Conservation (phyloP, 2,888 invertebrate genomes). For the Zeuzera pyrina region DNA sequence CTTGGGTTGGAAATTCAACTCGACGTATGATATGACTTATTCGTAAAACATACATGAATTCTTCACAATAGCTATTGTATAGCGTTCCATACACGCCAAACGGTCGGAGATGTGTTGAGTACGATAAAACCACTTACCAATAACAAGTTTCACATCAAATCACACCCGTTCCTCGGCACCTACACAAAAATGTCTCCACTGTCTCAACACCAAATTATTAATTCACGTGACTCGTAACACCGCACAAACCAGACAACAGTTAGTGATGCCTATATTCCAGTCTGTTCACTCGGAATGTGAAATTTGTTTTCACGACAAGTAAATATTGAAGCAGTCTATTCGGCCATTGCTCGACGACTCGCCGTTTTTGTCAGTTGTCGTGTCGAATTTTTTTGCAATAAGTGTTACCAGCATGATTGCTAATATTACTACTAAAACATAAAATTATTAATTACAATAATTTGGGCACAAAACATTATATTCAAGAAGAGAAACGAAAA, state of each 20-base stretch:
- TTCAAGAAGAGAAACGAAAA: too few relatives aligned
- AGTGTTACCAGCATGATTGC: too few relatives aligned
- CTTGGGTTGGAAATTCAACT: slow-evolving; percentile 14
- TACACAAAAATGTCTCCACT: slow-evolving; percentile 35
- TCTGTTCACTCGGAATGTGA: slow-evolving; percentile 15
- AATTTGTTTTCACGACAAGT: slow-evolving; percentile 19
- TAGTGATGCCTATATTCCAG: background rate
- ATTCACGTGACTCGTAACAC: slow-evolving; percentile 27
- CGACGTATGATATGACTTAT: slow-evolving; percentile 2
- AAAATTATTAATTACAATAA: too few relatives aligned
- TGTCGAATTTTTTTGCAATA: too few relatives aligned
- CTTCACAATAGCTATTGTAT: slow-evolving; percentile 16
- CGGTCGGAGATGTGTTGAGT: slow-evolving; percentile 11
- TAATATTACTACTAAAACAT: too few relatives aligned
- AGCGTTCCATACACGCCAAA: slow-evolving; percentile 12
- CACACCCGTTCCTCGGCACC: slow-evolving; percentile 31
- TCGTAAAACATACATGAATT: slow-evolving; percentile 4
- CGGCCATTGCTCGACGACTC: slow-evolving; percentile 1
- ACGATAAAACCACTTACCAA: slow-evolving; percentile 43
- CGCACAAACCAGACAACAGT: background rate
- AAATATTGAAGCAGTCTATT: background rate
- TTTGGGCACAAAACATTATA: too few relatives aligned
- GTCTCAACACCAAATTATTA: slow-evolving; percentile 21
- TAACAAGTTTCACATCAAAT: slow-evolving; percentile 42
- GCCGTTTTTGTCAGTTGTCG: background rate